Percentiles rank a stretch among this genome's conserved stretches.
Evolutionary conservation across 2,797 vertebrate species (phyloP).

Genomic region (Neosilurus mollespiculum): DNA sequence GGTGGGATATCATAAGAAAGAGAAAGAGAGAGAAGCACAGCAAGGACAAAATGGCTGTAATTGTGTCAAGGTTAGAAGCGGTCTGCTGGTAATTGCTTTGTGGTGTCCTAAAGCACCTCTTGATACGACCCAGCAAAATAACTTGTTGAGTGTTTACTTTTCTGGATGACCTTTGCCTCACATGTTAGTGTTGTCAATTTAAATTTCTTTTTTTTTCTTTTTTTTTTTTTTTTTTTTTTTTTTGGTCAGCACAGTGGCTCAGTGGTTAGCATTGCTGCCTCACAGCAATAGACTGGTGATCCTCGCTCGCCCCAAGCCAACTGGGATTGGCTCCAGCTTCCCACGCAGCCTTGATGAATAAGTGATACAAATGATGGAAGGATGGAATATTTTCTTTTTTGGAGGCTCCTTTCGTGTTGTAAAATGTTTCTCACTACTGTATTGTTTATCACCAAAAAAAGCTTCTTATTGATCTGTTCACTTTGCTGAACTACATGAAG

Average conservation of each 20-base stretch:
- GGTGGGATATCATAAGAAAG: neutral
- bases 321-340: too few species aligned
- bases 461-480: neutral
- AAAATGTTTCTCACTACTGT: neutral
- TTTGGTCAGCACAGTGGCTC: too few species aligned
- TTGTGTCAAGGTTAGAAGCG: constrained; percentile 41
- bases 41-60: constrained; percentile 31
- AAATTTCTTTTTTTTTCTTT: too few species aligned
- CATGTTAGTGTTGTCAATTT: constrained; percentile 33
- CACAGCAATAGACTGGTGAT: too few species aligned
- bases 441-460: neutral
- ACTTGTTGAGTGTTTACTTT: constrained; percentile 53
- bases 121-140: constrained; percentile 56
- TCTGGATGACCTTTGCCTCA: constrained; percentile 27
- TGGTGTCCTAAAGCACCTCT: constrained; percentile 51
- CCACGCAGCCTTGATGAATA: too few species aligned
- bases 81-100: constrained; percentile 51
- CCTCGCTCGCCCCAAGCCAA: too few species aligned
- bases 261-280: too few species aligned
- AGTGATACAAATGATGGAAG: too few species aligned
- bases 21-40: neutral
- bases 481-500: neutral
- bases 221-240: too few species aligned
- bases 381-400: too few species aligned
- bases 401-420: neutral